A percentile compares a stretch with the other conserved stretches of the same genome.
Evolutionary conservation across 2,888 invertebrate genomes (phyloP).

Genomic region (Chymomyza procnemis): DNA sequence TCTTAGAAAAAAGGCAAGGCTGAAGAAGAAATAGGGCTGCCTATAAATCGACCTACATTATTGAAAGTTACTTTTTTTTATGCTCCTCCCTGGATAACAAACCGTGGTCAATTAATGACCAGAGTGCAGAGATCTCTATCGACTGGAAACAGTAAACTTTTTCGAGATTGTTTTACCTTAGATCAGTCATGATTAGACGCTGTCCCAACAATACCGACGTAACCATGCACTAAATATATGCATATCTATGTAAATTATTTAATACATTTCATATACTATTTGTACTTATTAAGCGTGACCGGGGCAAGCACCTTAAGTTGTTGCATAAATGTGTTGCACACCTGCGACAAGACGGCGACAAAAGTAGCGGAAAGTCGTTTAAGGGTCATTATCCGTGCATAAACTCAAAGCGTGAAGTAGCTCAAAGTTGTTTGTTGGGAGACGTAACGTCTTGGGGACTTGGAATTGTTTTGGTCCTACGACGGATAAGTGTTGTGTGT

Average conservation of each 20-base stretch:
- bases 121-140: not conserved
- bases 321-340: constrained; percentile 26
- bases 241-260: constrained; percentile 49
- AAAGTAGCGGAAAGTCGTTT: constrained; percentile 49
- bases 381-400: constrained; percentile 65
- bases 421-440: not conserved
- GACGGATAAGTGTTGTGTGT: not conserved
- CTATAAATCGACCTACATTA: too few relatives aligned
- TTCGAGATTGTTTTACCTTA: not conserved
- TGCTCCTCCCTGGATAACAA: too few relatives aligned
- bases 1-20: too few relatives aligned
- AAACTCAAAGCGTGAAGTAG: constrained; percentile 7
- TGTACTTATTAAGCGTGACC: constrained; percentile 63
- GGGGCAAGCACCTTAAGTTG: constrained; percentile 15
- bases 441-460: not conserved
- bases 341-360: constrained; percentile 50
- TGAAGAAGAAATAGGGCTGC: too few relatives aligned
- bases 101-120: too few relatives aligned
- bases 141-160: not conserved
- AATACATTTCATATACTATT: constrained; percentile 34
- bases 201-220: not conserved
- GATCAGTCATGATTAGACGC: not conserved
- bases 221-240: not conserved
- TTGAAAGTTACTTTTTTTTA: too few relatives aligned
- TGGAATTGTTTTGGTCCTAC: not conserved